Conservation (phyloP, 2,888 invertebrate species). For the Drosophila yooni region DNA sequence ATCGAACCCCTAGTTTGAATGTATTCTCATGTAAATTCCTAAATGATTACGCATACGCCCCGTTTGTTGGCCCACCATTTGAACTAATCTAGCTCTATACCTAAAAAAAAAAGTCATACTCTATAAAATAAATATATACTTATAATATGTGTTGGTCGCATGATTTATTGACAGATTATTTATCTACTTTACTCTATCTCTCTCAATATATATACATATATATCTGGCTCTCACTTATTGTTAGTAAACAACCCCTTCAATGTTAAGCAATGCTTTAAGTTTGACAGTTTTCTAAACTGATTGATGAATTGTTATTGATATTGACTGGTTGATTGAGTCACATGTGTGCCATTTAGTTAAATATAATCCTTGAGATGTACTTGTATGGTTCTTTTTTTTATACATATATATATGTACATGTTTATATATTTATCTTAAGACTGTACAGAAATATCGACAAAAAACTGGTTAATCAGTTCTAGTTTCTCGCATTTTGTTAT, state of each 20-base stretch:
- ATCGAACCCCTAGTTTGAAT: conserved; percentile 26
- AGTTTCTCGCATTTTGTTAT: conserved; percentile 60
- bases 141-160: conserved; percentile 60
- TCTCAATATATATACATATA: conserved; percentile 36
- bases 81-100: conserved; percentile 33
- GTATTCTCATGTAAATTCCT: conserved; percentile 22
- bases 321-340: conserved; percentile 50
- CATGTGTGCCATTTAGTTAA: conserved; percentile 56
- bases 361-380: conserved; percentile 48
- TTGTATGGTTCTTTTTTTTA: conserved; percentile 48
- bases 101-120: conserved; percentile 12
- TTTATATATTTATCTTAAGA: conserved; percentile 42
- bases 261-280: conserved; percentile 48
- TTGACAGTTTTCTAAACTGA: conserved; percentile 45
- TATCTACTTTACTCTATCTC: conserved; percentile 47
- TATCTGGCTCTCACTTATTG: conserved; percentile 45
- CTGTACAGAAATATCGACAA: conserved; percentile 34
- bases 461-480: conserved; percentile 42
- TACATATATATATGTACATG: conserved; percentile 21
- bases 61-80: conserved; percentile 27
- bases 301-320: conserved; percentile 57
- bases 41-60: conserved; percentile 51
- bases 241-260: conserved; percentile 36
- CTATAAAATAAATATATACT: conserved; percentile 12
- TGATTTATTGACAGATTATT: conserved; percentile 58